These are phyloP conservation scores for Protophormia terraenovae DNA, from an alignment of 2,888 invertebrate genomes.

Conservation along the genomic window DNA sequence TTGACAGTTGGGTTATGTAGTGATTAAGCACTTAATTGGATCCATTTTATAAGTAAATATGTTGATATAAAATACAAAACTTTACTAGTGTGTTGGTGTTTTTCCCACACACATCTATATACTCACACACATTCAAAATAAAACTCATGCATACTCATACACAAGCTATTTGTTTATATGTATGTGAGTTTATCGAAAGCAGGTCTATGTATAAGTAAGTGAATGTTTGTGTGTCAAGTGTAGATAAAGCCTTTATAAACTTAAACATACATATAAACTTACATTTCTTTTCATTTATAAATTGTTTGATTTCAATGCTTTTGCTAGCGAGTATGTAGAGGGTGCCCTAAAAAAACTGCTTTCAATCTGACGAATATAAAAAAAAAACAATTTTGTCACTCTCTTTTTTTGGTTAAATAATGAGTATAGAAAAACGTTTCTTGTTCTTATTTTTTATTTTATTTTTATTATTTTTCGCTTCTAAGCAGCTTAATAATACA, in stretches of 20 bases:
- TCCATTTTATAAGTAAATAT: slow-evolving; percentile 69
- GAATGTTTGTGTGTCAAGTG: slow-evolving; percentile 53
- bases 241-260: slow-evolving; percentile 40
- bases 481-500: slow-evolving; percentile 49
- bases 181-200: slow-evolving; percentile 8
- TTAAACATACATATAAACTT: background rate
- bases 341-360: slow-evolving; percentile 21
- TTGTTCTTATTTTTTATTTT: background rate
- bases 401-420: slow-evolving; percentile 19
- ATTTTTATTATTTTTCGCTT: slow-evolving; percentile 23
- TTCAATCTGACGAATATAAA: background rate
- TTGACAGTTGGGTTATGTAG: slow-evolving; percentile 68
- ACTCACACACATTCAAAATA: background rate
- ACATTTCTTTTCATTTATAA: slow-evolving; percentile 9
- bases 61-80: slow-evolving; percentile 16
- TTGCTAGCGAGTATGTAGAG: slow-evolving; percentile 1
- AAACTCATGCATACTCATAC: background rate
- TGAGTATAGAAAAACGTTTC: background rate
- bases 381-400: slow-evolving; percentile 28
- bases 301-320: slow-evolving; percentile 54
- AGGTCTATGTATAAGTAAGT: slow-evolving; percentile 14
- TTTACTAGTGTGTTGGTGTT: background rate
- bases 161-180: background rate
- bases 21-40: slow-evolving; percentile 79
- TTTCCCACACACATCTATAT: background rate